Conservation (phyloP, 1,140 invertebrate genomes). For the Cherax quadricarinatus region DNA sequence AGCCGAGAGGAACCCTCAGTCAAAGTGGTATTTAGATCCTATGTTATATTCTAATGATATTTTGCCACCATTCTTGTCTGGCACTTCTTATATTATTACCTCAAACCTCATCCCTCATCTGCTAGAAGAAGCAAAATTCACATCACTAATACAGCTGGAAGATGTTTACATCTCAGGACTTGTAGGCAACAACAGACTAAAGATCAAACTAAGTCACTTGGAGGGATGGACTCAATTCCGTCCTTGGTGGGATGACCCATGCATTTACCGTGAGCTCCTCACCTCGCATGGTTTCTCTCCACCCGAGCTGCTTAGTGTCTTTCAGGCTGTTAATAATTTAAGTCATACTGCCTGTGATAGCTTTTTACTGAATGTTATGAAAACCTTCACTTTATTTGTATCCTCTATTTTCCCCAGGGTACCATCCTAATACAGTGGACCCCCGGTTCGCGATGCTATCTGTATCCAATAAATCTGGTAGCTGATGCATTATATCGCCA, state of each 20-base stretch:
- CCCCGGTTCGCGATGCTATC: too few species aligned
- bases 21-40: conserved; percentile 62
- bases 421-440: not conserved
- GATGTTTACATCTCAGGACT: conserved; percentile 79
- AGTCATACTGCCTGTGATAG: conserved; percentile 1
- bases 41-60: conserved; percentile 64
- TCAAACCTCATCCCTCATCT: conserved; percentile 69
- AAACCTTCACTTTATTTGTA: conserved; percentile 7
- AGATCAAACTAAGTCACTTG: conserved; percentile 41
- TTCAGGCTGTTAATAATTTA: not conserved
- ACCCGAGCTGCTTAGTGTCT: conserved; percentile 6
- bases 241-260: conserved; percentile 37
- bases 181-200: conserved; percentile 46
- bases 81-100: conserved; percentile 74
- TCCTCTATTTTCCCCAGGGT: conserved; percentile 28
- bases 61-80: conserved; percentile 75
- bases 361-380: not conserved
- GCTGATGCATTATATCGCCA: too few species aligned
- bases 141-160: conserved; percentile 76
- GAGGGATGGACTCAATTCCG: conserved; percentile 44
- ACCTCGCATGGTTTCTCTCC: conserved; percentile 59
- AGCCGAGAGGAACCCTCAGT: conserved; percentile 44
- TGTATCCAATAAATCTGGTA: too few species aligned
- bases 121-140: conserved; percentile 71
- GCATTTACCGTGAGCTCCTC: conserved; percentile 7